Evolutionary conservation across 2,797 vertebrate species (phyloP).

Genomic region (Cirrhinus molitorella): DNA sequence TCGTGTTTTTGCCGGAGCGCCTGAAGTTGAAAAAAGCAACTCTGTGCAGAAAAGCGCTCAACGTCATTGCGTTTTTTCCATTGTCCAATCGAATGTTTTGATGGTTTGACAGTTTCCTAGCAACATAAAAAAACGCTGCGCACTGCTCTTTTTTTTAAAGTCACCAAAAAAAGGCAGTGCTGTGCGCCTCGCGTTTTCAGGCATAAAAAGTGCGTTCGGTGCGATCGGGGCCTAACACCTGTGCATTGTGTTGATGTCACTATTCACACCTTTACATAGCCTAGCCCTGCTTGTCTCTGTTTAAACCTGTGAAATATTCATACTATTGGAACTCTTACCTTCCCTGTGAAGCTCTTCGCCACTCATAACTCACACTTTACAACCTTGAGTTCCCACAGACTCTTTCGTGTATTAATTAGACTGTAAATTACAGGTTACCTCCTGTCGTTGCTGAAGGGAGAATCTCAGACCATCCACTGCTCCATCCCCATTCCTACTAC

Average conservation of each 20-base stretch:
- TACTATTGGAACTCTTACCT: conserved; percentile 74
- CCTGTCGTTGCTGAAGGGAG: conserved; percentile 49
- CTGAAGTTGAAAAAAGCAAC: too few relatives aligned
- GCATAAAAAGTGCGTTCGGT: too few relatives aligned
- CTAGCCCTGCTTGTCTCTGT: conserved; percentile 70
- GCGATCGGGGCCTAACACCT: too few relatives aligned
- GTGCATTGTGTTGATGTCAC: conserved; percentile 51
- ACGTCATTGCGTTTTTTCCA: too few relatives aligned
- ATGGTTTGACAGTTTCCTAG: too few relatives aligned
- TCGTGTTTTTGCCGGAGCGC: too few relatives aligned
- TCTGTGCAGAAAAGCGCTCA: too few relatives aligned
- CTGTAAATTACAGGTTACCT: conserved; percentile 63
- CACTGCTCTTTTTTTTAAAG: too few relatives aligned
- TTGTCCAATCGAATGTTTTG: too few relatives aligned
- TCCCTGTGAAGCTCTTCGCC: conserved; percentile 70
- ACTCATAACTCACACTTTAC: conserved; percentile 64
- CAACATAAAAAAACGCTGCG: too few relatives aligned
- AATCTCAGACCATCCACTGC: conserved; percentile 21
- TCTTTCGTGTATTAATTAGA: conserved; percentile 64
- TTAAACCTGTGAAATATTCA: conserved; percentile 81
- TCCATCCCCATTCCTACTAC: conserved; percentile 44
- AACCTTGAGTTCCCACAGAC: conserved; percentile 58
- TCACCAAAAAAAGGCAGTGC: too few relatives aligned
- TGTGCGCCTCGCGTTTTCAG: too few relatives aligned
- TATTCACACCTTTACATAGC: conserved; percentile 66